Conservation (phyloP, 2,888 invertebrate genomes). For the Agonopterix subpropinquella region DNA sequence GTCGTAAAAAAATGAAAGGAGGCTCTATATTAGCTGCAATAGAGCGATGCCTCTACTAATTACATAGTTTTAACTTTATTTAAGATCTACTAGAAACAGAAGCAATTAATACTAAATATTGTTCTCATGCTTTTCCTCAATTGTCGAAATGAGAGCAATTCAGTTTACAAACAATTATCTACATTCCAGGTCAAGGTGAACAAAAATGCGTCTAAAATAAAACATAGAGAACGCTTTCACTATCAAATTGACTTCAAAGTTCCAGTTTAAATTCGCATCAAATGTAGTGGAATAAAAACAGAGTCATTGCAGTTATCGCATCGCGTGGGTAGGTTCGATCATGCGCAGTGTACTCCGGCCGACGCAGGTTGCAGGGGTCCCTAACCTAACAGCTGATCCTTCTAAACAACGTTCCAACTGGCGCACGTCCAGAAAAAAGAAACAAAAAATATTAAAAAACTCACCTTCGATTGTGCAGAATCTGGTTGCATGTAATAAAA, state of each 20-base stretch:
- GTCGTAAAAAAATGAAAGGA: too few relatives aligned
- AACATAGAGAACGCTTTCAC: background rate
- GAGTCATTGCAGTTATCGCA: slow-evolving; percentile 35
- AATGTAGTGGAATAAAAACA: background rate
- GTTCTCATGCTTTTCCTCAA: too few relatives aligned
- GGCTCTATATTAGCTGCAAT: too few relatives aligned
- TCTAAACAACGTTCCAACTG: slow-evolving; percentile 10
- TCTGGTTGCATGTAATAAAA: slow-evolving; percentile 69
- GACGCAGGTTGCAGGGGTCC: slow-evolving; percentile 14
- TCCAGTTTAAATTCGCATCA: background rate
- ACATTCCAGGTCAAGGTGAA: slow-evolving; percentile 2
- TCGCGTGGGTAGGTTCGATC: slow-evolving; percentile 33
- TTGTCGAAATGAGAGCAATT: too few relatives aligned
- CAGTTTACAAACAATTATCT: background rate
- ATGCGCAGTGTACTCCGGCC: slow-evolving; percentile 48
- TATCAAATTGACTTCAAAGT: background rate
- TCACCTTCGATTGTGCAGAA: slow-evolving; percentile 54
- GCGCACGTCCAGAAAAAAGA: slow-evolving; percentile 6
- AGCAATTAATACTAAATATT: too few relatives aligned
- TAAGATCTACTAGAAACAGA: too few relatives aligned
- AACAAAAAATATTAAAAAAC: slow-evolving; percentile 9
- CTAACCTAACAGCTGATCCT: slow-evolving; percentile 32
- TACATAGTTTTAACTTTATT: too few relatives aligned
- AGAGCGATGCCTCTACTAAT: too few relatives aligned
- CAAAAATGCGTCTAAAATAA: background rate